A percentile compares a stretch with the other conserved stretches of the same genome.
phyloP scores from a whole-genome alignment of 2,888 invertebrate genomes.

The Hypena proboscidalis region DNA sequence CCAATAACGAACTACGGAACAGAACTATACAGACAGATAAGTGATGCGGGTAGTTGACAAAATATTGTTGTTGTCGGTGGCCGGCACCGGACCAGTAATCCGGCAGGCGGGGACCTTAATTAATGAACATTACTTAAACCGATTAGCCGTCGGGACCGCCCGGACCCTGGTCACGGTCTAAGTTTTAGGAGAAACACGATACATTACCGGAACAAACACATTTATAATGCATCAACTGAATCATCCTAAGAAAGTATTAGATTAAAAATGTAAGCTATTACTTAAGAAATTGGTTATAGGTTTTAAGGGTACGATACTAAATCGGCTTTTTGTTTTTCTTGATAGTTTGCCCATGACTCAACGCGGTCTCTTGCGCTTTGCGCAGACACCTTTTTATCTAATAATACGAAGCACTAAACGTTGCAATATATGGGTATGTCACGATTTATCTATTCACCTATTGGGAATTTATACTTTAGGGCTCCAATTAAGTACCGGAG shows the following conservation, averaged over 20 bases:
- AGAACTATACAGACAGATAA: too few species aligned
- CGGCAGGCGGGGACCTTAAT: conserved; percentile 64
- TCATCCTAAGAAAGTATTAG: conserved; percentile 2
- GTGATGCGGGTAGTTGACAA: conserved; percentile 65
- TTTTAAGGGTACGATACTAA: too few species aligned
- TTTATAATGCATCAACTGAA: conserved; percentile 27
- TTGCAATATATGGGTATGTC: conserved; percentile 53
- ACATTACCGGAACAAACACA: conserved; percentile 37
- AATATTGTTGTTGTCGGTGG: conserved; percentile 67
- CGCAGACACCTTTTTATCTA: conserved; percentile 37
- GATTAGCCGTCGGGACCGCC: conserved; percentile 69
- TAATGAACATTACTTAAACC: conserved; percentile 77
- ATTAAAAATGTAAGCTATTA: too few species aligned
- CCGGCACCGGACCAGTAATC: conserved; percentile 59
- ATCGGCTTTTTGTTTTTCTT: conserved; percentile 7
- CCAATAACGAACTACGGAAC: conserved; percentile 40
- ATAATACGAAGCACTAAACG: conserved; percentile 43
- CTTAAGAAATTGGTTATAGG: too few species aligned
- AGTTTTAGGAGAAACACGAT: conserved; percentile 43
- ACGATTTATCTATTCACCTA: conserved; percentile 51
- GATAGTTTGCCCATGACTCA: conserved; percentile 7
- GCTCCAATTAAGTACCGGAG: conserved; percentile 36
- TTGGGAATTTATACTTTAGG: conserved; percentile 43
- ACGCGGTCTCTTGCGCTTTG: conserved; percentile 38
- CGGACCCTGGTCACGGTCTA: conserved; percentile 45